Percentiles rank a stretch among this genome's conserved stretches.
These are phyloP conservation scores for Thaumetopoea pityocampa DNA, from an alignment of 1,140 invertebrate genomes.

Conservation along the genomic window DNA sequence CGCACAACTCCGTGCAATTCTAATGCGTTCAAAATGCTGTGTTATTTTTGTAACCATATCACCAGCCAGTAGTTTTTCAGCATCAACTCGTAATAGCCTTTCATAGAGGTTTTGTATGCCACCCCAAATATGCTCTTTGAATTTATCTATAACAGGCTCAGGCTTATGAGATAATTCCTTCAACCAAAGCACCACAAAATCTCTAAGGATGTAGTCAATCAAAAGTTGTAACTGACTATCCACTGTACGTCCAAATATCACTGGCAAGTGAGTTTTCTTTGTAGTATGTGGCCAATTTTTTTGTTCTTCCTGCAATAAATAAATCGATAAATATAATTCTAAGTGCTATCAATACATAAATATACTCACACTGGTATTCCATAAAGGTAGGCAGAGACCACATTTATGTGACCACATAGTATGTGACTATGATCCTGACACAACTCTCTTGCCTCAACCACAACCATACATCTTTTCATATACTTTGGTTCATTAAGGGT, in stretches of 20 bases:
- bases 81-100: slow-evolving; percentile 84
- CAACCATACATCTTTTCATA: no score
- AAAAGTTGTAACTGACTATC: slow-evolving; percentile 90
- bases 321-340: slow-evolving; percentile 7
- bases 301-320: slow-evolving; percentile 50
- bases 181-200: slow-evolving; percentile 87
- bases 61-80: slow-evolving; percentile 87
- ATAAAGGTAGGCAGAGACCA: no score
- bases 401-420: no score
- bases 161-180: slow-evolving; percentile 80
- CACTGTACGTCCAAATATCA: slow-evolving; percentile 87
- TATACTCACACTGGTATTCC: no score
- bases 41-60: slow-evolving; percentile 88
- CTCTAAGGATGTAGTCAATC: slow-evolving; percentile 86
- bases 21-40: slow-evolving; percentile 90
- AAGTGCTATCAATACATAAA: no score
- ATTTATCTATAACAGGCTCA: slow-evolving; percentile 78
- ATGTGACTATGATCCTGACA: no score
- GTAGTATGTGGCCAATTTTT: slow-evolving; percentile 44
- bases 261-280: slow-evolving; percentile 78
- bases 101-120: slow-evolving; percentile 83
- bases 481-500: no score
- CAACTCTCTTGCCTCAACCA: no score
- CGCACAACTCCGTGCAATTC: slow-evolving; percentile 84
- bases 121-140: slow-evolving; percentile 90